Conservation (phyloP, 2,797 vertebrate species). For the Siniperca obscura region DNA sequence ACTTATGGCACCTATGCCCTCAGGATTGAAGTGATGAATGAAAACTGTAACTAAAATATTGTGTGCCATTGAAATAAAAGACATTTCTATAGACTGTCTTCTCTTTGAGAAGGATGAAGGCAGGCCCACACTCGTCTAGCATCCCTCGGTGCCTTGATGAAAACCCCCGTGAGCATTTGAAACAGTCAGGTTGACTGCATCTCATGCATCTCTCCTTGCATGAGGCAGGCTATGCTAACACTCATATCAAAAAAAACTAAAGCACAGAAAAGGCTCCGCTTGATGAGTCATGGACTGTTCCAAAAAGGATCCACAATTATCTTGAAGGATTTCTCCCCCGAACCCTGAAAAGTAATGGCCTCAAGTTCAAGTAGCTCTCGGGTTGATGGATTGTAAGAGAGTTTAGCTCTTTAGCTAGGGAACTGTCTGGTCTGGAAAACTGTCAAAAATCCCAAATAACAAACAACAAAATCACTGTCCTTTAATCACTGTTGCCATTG, state of each 20-base stretch:
- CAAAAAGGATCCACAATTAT: conserved; percentile 52
- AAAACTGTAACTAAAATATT: conserved; percentile 40
- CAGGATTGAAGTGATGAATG: conserved; percentile 24
- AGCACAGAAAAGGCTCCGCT: conserved; percentile 4
- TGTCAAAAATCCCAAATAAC: conserved; percentile 19
- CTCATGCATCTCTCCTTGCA: conserved; percentile 41
- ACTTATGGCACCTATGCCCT: neutral
- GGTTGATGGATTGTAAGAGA: conserved; percentile 67
- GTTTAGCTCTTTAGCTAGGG: conserved; percentile 59
- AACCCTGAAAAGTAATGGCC: conserved; percentile 36
- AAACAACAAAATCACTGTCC: conserved; percentile 34
- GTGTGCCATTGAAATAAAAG: conserved; percentile 48
- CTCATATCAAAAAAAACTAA: conserved; percentile 50
- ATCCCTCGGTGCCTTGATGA: conserved; percentile 66
- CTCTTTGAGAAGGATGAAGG: conserved; percentile 54
- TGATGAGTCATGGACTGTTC: conserved; percentile 45
- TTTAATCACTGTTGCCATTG: conserved; percentile 48
- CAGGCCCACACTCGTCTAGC: conserved; percentile 76
- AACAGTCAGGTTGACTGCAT: conserved; percentile 44
- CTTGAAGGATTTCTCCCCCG: conserved; percentile 41
- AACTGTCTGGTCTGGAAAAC: conserved; percentile 32
- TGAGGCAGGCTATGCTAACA: conserved; percentile 46
- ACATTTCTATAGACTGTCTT: conserved; percentile 45
- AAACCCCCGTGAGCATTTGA: conserved; percentile 64
- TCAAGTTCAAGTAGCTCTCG: conserved; percentile 55